These are phyloP conservation scores for Lycophotia porphyrea DNA, from an alignment of 2,888 invertebrate species.

Conservation along the genomic window DNA sequence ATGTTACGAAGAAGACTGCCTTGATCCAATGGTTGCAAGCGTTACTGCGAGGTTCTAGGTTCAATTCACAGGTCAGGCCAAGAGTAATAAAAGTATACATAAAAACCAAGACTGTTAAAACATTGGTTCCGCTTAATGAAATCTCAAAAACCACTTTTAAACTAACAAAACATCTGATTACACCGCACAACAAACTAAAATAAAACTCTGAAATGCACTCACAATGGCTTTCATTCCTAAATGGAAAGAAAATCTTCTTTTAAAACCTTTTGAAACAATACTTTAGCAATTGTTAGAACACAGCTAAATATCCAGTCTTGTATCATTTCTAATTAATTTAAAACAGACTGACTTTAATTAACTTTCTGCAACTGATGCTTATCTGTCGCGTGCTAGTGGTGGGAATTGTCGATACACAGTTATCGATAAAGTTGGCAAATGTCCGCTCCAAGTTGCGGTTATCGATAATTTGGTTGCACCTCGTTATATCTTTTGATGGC, in stretches of 20 bases:
- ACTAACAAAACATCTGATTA: constrained; percentile 8
- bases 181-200: constrained; percentile 19
- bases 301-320: constrained; percentile 43
- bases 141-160: constrained; percentile 1
- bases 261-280: constrained; percentile 19
- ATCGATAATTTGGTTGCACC: constrained; percentile 64
- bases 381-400: constrained; percentile 70
- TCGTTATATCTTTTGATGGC: constrained; percentile 53
- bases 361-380: constrained; percentile 79
- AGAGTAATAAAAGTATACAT: background rate
- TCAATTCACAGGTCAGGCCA: background rate
- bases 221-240: constrained; percentile 24
- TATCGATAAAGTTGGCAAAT: constrained; percentile 56
- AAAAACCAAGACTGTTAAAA: background rate
- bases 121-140: background rate
- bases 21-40: background rate
- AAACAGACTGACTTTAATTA: constrained; percentile 79
- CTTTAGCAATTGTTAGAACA: constrained; percentile 28
- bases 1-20: background rate
- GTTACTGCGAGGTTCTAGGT: background rate
- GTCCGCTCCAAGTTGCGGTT: constrained; percentile 51
- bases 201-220: constrained; percentile 31
- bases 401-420: constrained; percentile 59
- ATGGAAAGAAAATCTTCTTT: constrained; percentile 38
- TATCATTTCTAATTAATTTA: constrained; percentile 77